Base-by-base conservation (phyloP, 2,113 vertebrate genomes). In the Gulo gulo region DNA sequence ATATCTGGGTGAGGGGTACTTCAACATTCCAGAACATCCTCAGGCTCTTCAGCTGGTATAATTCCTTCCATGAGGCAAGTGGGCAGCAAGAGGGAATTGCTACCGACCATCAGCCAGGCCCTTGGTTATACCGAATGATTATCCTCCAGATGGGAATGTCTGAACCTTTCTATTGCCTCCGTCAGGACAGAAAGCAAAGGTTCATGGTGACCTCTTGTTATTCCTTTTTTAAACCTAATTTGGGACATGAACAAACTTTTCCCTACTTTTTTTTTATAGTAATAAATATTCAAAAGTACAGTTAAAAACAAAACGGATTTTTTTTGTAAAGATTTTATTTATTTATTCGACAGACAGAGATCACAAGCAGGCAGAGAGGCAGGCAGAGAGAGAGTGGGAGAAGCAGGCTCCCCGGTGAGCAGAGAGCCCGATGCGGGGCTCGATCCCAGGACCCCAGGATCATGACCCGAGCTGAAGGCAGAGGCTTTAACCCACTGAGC, bases 201-300 rank as follows among this genome's bases (percentile, higher is more conserved):
- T 45, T 91, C 45, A 12, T 69, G n/a, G 69, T 91, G 26, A 78
- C n/a, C 36, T 81, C 18, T 47, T 31, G 31, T 92, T 86, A 59
- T n/a, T 86, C 42, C 12, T 76, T 95, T 95, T 50, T 52, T n/a
- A 73, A 80, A 74, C 52, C 24, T 89, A 36, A 81, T 59, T 82
- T 97, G 59, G 23, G 8, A 61, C 11, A 42, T 31, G 45, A 63
- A 94, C 14, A 1, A 26, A 85, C 34, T 74, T 73, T 69, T 45
- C 4, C 24, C 13, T 65, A 24, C 31, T 8, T 92, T 14, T 92
- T 92, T 94, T 61, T 89, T 8, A 59, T 2, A 59, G 18, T 31
- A 81, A n/a, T 82, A 95, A 80, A 63, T 85, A 85, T 61, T 82
- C 34, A 92, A 89, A 94, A 86, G 20, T 20, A 71, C 79, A 85